Evolutionary conservation across 2,797 vertebrate species (phyloP).

Genomic region (Taeniopygia guttata): DNA sequence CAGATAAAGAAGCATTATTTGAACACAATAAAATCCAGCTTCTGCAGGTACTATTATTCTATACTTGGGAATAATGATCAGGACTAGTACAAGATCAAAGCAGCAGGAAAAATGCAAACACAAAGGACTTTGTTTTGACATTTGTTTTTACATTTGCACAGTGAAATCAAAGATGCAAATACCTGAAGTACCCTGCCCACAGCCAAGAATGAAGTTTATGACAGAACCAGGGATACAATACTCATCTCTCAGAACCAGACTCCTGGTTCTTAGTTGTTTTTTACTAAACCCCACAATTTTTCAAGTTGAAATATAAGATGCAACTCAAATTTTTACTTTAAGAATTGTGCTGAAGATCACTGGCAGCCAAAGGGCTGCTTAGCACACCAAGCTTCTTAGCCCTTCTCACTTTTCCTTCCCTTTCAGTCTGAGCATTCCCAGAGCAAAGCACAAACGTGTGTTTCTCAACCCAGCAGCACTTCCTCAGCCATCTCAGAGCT

Average conservation of each 20-base stretch:
- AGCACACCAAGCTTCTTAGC: not conserved
- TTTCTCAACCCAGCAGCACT: not conserved
- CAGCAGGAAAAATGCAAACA: not conserved
- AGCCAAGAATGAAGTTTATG: not conserved
- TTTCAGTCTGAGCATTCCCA: not conserved
- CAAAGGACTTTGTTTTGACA: not conserved
- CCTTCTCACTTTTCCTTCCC: not conserved
- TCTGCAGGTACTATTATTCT: not conserved
- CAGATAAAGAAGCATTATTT: constrained; percentile 24
- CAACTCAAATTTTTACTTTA: not conserved
- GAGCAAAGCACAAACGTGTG: not conserved
- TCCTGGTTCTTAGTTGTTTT: not conserved
- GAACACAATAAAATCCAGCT: not conserved
- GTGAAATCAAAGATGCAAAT: not conserved
- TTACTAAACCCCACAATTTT: not conserved
- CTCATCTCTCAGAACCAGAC: not conserved
- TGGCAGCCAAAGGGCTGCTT: not conserved
- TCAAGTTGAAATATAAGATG: not conserved
- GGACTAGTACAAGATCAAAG: not conserved
- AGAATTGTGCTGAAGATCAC: not conserved
- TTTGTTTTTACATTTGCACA: not conserved
- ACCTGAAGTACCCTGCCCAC: not conserved
- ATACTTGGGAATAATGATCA: not conserved
- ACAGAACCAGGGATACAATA: not conserved
- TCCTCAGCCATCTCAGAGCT: not conserved